phyloP scores from a whole-genome alignment of 1,140 invertebrate species.

The Sipha flava region DNA sequence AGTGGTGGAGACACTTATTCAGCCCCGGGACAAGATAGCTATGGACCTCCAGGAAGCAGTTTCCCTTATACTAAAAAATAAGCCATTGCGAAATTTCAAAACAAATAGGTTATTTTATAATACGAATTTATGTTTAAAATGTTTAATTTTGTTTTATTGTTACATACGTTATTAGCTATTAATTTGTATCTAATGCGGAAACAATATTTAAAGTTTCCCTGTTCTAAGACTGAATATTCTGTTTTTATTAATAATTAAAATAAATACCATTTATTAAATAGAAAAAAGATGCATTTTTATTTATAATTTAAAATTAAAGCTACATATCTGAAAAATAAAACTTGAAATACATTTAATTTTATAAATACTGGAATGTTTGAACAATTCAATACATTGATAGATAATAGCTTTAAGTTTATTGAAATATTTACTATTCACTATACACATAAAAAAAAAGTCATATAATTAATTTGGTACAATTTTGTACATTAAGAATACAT shows the following conservation, averaged over 20 bases:
- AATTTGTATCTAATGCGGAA: neutral
- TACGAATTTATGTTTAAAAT: neutral
- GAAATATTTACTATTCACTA: too few relatives aligned
- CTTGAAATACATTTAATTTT: neutral
- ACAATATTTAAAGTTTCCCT: neutral
- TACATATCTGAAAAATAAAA: neutral
- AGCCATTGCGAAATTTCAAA: neutral
- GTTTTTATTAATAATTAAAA: constrained; percentile 12
- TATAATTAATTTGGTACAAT: too few relatives aligned
- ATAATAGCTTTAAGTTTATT: too few relatives aligned
- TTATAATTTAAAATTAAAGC: neutral
- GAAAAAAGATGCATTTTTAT: neutral
- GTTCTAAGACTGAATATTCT: constrained; percentile 4
- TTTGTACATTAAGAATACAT: too few relatives aligned
- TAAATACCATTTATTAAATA: neutral
- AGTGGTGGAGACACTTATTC: neutral
- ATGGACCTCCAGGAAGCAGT: constrained; percentile 5
- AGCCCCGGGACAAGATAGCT: constrained; percentile 5
- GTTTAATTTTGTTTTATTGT: constrained; percentile 22
- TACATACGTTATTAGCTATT: constrained; percentile 6
- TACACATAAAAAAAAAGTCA: too few relatives aligned
- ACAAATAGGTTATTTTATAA: neutral
- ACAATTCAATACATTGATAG: too few relatives aligned
- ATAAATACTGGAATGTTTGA: neutral
- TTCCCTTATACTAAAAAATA: constrained; percentile 19